Base-by-base conservation (phyloP, 2,797 vertebrate species). In the Distichodus sexfasciatus region DNA sequence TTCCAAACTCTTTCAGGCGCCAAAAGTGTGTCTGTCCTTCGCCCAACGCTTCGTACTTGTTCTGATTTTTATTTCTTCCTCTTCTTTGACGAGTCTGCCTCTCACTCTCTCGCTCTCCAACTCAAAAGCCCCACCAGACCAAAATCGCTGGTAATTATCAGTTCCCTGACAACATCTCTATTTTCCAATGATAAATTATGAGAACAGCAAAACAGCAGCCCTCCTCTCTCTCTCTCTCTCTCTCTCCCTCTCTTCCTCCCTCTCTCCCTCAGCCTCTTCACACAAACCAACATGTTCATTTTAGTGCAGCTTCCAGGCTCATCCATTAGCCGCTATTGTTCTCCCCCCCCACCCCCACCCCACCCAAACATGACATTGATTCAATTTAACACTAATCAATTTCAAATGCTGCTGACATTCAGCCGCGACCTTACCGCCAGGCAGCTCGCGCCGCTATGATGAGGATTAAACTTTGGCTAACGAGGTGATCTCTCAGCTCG, bases 341-440 rank as follows among this genome's bases (percentile, higher is more conserved):
- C 95, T 94, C 91, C 92, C 92, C 24, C 50, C n/a, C n/a, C n/a
- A n/a, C n/a, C n/a, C n/a, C n/a, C n/a, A n/a, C n/a, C n/a, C n/a
- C n/a, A n/a, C n/a, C n/a, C 89, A 93, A 96, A 96, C 96, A 94
- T 97, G 94, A 95, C 94, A 98, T 99, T 96, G 96, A 99, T 98
- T 98, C 92, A 93, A 95, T 97, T 97, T 95, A 96, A 91, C 93
- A 91, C 90, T 93, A 94, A 98, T 99, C 97, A 97, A 99, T 99
- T 95, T 94, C 88, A 93, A 96, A 95, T 93, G 93, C 90, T 96
- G 95, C 94, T 95, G 96, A 98, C 96, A 98, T 99, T 98, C 95
- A 96, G 93, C 96, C 95, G 94, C 97, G 96, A 98, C 97, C 97
- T 98, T 98, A 98, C 96, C 95, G 92, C 94, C 88, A 88, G 94